These are phyloP conservation scores for Syritta pipiens DNA, from an alignment of 2,888 invertebrate species.

Conservation along the genomic window DNA sequence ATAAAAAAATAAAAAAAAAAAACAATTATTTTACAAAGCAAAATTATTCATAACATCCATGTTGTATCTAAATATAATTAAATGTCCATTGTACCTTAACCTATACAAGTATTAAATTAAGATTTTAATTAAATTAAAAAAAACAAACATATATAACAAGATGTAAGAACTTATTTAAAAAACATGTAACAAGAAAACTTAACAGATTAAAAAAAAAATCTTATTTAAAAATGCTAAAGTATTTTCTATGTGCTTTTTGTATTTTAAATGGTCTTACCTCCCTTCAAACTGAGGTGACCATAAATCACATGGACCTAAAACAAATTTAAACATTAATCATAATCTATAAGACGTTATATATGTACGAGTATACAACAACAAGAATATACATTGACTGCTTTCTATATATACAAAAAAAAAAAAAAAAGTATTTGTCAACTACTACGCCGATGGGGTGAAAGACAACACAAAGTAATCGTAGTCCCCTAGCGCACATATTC, in stretches of 20 bases:
- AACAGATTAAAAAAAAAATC: not conserved
- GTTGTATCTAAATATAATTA: conserved; percentile 15
- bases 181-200: not conserved
- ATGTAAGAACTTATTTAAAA: not conserved
- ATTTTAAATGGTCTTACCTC: conserved; percentile 12
- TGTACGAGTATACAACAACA: too few relatives aligned
- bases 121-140: conserved; percentile 4
- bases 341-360: conserved; percentile 19
- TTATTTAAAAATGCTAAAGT: conserved; percentile 5
- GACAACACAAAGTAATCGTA: not conserved
- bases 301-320: conserved; percentile 17
- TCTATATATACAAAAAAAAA: conserved; percentile 1
- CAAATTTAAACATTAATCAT: not conserved
- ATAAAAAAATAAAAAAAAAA: conserved; percentile 5
- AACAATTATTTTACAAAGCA: conserved; percentile 16
- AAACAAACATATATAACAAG: not conserved
- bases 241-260: conserved; percentile 36
- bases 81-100: conserved; percentile 68
- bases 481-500: not conserved
- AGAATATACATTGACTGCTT: conserved; percentile 38
- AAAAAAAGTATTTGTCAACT: too few relatives aligned
- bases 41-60: not conserved
- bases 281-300: not conserved
- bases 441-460: too few relatives aligned
- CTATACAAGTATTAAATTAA: conserved; percentile 51